Conservation (phyloP, 1,140 invertebrate species). For the Acromyrmex charruanus region DNA sequence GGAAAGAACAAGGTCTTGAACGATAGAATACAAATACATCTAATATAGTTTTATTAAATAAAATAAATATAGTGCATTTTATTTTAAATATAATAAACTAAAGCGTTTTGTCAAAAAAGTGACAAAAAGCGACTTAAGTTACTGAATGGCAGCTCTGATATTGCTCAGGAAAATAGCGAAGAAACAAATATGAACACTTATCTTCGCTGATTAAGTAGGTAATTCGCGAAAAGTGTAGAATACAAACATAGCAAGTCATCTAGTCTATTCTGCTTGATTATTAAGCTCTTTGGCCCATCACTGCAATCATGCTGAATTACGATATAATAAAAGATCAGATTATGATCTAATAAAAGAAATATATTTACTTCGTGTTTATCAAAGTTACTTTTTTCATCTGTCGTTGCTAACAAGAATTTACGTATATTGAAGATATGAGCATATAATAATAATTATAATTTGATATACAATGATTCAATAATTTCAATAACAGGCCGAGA, state of each 20-base stretch:
- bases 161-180: constrained; percentile 53
- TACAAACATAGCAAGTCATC: constrained; percentile 44
- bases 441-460: neutral
- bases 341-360: neutral
- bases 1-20: no score
- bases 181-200: constrained; percentile 38
- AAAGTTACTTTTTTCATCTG: neutral
- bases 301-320: constrained; percentile 17
- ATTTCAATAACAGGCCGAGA: neutral
- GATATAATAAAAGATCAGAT: neutral
- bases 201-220: constrained; percentile 33
- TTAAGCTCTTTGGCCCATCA: neutral
- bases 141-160: neutral
- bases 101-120: no score
- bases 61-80: no score
- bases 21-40: no score
- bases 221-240: constrained; percentile 57
- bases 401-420: neutral
- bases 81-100: no score
- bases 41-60: no score
- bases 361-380: neutral
- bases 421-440: constrained; percentile 8
- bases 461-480: neutral
- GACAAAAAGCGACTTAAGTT: no score
- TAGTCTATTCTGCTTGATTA: constrained; percentile 8